Evolutionary conservation across 2,888 invertebrate genomes (phyloP).

Genomic region (Sycophila texana): DNA sequence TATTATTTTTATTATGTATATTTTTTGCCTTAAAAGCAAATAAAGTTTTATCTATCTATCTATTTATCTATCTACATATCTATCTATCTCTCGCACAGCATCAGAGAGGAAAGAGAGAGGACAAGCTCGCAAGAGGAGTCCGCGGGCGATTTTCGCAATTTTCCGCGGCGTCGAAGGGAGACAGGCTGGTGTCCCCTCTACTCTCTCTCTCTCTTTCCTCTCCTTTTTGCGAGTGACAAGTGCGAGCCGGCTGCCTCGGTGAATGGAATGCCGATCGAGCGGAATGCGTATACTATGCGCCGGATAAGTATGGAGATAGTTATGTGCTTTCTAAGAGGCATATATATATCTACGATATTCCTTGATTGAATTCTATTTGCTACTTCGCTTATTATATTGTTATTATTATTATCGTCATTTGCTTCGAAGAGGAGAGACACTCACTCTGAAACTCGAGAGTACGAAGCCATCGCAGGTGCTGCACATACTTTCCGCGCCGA

Average conservation of each 20-base stretch:
- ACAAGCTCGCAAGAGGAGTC: no score
- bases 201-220: background rate
- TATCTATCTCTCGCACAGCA: background rate
- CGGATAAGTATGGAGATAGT: constrained; percentile 15
- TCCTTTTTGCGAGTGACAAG: constrained; percentile 26
- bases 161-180: background rate
- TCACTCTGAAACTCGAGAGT: no score
- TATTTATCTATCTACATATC: no score
- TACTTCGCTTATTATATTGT: background rate
- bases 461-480: no score
- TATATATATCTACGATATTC: background rate
- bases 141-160: constrained; percentile 40
- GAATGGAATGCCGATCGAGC: background rate
- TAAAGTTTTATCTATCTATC: no score
- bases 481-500: no score
- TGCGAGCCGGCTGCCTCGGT: background rate
- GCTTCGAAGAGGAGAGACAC: background rate
- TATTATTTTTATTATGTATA: no score
- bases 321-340: background rate
- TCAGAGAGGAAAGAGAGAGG: constrained; percentile 11
- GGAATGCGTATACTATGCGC: background rate
- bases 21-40: no score
- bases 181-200: background rate
- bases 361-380: background rate
- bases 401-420: background rate